Evolutionary conservation across 2,888 invertebrate species (phyloP), one percentile per base, ranked within the genome.

Genomic region (Carcina quercana): DNA sequence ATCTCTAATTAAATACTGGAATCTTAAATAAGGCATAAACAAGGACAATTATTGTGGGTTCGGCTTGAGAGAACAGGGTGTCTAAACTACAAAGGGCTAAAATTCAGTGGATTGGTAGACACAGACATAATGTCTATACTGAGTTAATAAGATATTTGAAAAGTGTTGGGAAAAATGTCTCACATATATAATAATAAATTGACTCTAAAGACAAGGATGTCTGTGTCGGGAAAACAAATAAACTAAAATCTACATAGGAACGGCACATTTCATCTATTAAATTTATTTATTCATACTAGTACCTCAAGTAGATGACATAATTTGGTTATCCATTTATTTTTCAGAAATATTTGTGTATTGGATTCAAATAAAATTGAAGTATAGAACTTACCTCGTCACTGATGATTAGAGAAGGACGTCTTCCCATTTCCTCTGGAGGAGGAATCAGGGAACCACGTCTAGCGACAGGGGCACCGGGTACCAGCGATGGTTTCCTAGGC

Each of bases 391-490:
- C 96, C 94, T 96, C 96, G 76, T 96, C 96, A 67, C 95, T 94
- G 67, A 96, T 95, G 61, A 96, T 93, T 52, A 96, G 88, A 54
- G 95, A 95, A 50, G 96, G 94, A 53, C 96, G 88, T 58, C 96
- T 89, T 59, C 91, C 92, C 76, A 91, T 91, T 71, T 91, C 92
- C 70, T 95, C 95, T 44, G 94, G 95, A 5, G 93, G 94, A 55
- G 95, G 95, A 63, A 96, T 91, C 38, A 96, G 88, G 30, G 96
- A 96, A 37, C 96, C 96, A 53, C 96, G 87, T 55, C 84, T 70
- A 25, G 59, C 70, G 1, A 68, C 68, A 17, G 82, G 82, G 21
- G 63, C 71, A 25, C 59, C 86, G 24, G 92, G 92, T 24, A 87
- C 89, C 45, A 93, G 69, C 0, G 95, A 95, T 13, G 91, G 86